Evolutionary conservation across 2,888 invertebrate species (phyloP).

Genomic region (Philaethria dido): DNA sequence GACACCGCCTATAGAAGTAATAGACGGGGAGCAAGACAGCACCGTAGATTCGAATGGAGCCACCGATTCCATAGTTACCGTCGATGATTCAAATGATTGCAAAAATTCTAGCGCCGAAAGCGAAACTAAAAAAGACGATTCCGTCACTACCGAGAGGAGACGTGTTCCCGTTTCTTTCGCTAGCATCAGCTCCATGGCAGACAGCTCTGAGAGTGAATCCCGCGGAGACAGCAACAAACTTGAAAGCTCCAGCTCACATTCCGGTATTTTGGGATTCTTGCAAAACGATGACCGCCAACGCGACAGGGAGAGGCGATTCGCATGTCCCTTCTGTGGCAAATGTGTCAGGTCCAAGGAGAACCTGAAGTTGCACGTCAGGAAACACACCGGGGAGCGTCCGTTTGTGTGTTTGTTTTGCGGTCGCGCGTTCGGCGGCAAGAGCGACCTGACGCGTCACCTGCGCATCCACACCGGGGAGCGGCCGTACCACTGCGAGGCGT

Average conservation of each 20-base stretch:
- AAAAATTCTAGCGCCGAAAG: conserved; percentile 72
- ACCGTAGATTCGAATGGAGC: conserved; percentile 88
- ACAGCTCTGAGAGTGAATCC: conserved; percentile 80
- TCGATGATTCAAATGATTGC: conserved; percentile 77
- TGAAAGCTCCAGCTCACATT: conserved; percentile 82
- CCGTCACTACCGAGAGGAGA: conserved; percentile 59
- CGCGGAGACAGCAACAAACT: conserved; percentile 74
- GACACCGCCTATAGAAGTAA: conserved; percentile 76
- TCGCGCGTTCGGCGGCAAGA: conserved; percentile 94
- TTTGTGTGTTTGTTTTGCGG: conserved; percentile 96
- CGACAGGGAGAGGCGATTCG: conserved; percentile 90
- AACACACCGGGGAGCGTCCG: conserved; percentile 94
- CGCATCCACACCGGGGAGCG: conserved; percentile 95
- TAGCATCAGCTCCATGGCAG: conserved; percentile 80
- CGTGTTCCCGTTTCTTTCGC: conserved; percentile 79
- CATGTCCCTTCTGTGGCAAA: conserved; percentile 95
- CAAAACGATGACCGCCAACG: conserved; percentile 81
- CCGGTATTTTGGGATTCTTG: conserved; percentile 86
- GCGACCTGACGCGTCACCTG: conserved; percentile 93
- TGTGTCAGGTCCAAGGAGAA: conserved; percentile 95
- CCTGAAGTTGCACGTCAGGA: conserved; percentile 93
- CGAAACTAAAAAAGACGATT: conserved; percentile 65
- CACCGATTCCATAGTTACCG: conserved; percentile 76
- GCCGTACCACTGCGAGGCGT: conserved; percentile 96
- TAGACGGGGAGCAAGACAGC: conserved; percentile 87